A percentile compares a stretch with the other conserved stretches of the same genome.
Evolutionary conservation across 2,113 vertebrate genomes (phyloP).

Genomic region (Triplophysa tibetana): DNA sequence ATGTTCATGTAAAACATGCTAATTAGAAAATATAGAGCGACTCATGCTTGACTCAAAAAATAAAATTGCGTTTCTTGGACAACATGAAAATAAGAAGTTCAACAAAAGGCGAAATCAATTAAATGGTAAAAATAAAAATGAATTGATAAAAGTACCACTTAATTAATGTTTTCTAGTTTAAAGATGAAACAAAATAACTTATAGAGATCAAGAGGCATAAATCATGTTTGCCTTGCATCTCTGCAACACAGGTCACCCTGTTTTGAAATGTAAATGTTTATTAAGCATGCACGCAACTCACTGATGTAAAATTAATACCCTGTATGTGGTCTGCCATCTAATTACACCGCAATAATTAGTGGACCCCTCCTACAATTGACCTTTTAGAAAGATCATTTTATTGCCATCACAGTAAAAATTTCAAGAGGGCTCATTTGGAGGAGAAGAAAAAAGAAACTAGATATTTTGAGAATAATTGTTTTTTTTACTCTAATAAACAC

Average conservation of each 20-base stretch:
- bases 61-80: no score
- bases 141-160: neutral
- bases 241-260: conserved; percentile 8
- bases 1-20: neutral
- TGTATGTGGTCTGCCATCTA: conserved; percentile 34
- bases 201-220: neutral
- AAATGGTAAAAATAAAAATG: no score
- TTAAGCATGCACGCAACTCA: conserved; percentile 4
- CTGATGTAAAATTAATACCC: conserved; percentile 27
- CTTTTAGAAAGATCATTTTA: conserved; percentile 18
- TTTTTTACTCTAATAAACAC: neutral
- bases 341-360: conserved; percentile 44
- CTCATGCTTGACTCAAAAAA: neutral
- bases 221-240: neutral
- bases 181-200: neutral
- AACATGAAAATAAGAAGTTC: neutral
- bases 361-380: conserved; percentile 33
- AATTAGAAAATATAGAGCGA: neutral
- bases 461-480: conserved; percentile 62
- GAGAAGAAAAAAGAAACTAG: conserved; percentile 72
- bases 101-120: neutral
- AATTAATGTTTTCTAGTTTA: neutral
- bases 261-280: conserved; percentile 25
- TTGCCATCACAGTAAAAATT: neutral
- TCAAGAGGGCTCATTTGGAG: neutral